phyloP scores from a whole-genome alignment of 2,797 vertebrate genomes.

The Artibeus lituratus region DNA sequence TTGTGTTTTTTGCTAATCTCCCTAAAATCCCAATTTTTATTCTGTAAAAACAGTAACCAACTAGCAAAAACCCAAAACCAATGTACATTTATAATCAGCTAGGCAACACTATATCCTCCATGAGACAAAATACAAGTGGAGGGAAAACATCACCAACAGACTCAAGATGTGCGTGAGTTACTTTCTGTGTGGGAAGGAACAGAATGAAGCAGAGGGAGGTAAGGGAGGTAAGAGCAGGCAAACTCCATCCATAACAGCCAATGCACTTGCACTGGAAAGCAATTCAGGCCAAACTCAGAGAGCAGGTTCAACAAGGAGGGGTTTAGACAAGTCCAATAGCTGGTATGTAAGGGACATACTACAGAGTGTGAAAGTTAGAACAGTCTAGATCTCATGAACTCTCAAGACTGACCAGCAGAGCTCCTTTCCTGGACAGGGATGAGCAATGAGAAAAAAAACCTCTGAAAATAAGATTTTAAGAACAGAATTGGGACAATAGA shows the following conservation, averaged over 20 bases:
- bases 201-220: not conserved
- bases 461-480: not conserved
- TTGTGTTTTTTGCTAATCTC: not conserved
- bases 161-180: not conserved
- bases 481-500: not conserved
- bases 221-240: not conserved
- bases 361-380: not conserved
- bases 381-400: not conserved
- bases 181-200: not conserved
- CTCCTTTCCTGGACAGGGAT: not conserved
- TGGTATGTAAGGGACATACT: not conserved
- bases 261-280: not conserved
- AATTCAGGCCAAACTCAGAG: not conserved
- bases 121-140: not conserved
- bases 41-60: not conserved
- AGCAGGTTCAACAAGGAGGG: not conserved
- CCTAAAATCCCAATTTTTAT: not conserved
- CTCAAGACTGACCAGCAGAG: not conserved
- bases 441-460: not conserved
- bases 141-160: not conserved
- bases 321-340: not conserved
- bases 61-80: not conserved
- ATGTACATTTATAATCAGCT: not conserved
- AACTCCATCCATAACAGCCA: not conserved
- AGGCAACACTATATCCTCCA: not conserved